phyloP scores from a whole-genome alignment of 2,113 vertebrate species.

The Neodon shergylaensis region DNA sequence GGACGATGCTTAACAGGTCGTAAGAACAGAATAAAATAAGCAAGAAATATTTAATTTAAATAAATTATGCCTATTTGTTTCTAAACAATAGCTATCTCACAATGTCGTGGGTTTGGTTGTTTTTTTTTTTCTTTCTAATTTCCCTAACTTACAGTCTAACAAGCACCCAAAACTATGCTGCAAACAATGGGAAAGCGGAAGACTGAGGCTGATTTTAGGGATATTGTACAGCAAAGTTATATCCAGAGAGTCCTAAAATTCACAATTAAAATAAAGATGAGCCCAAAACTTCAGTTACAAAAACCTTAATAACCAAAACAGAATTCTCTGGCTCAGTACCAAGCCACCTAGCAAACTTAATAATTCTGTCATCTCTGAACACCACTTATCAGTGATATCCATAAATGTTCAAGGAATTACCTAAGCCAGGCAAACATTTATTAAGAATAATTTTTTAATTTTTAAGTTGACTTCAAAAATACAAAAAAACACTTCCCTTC shows the following conservation, averaged over 20 bases:
- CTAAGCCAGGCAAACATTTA: conserved; percentile 17
- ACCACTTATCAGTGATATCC: conserved; percentile 33
- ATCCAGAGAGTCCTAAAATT: background rate
- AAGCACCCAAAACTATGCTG: background rate
- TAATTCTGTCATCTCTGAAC: conserved; percentile 59
- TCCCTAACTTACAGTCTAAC: conserved; percentile 15
- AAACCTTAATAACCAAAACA: conserved; percentile 1
- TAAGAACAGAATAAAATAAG: conserved; percentile 41
- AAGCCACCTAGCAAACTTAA: background rate
- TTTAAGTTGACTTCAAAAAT: conserved; percentile 32
- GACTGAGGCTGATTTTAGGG: conserved; percentile 21
- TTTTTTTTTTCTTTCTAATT: background rate
- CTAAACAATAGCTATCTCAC: conserved; percentile 55
- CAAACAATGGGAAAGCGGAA: conserved; percentile 34
- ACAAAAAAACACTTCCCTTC: conserved; percentile 57
- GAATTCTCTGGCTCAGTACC: conserved; percentile 6
- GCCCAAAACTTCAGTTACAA: conserved; percentile 44
- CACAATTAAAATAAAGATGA: conserved; percentile 40
- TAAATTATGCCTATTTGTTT: conserved; percentile 48
- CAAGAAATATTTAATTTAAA: conserved; percentile 56
- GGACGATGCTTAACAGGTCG: conserved; percentile 31
- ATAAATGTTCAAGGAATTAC: conserved; percentile 52
- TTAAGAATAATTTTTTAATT: background rate
- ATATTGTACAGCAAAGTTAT: conserved; percentile 33
- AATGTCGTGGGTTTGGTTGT: background rate